phyloP scores from a whole-genome alignment of 2,113 vertebrate species.

The Crotalus horridus region DNA sequence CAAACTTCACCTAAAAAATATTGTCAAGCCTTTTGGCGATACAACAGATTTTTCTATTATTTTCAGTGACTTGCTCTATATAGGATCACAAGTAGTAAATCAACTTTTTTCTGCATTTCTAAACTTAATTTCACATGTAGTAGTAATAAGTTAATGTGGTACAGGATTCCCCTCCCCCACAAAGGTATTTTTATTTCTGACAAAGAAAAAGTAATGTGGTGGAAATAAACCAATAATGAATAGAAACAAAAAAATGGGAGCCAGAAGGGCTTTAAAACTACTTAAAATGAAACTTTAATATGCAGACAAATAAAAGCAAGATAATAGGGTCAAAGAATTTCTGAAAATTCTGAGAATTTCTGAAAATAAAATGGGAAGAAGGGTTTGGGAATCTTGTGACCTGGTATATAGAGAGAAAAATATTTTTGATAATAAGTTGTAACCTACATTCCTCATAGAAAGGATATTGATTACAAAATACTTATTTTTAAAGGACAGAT shows the following conservation, averaged over 20 bases:
- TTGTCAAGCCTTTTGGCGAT: neutral
- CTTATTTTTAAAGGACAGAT: neutral
- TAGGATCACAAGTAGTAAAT: neutral
- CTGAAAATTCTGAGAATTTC: neutral
- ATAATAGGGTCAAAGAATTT: neutral
- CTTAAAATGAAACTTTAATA: neutral
- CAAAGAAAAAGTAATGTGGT: neutral
- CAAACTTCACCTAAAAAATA: neutral
- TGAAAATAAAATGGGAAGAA: neutral
- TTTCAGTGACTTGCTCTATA: neutral
- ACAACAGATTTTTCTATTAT: neutral
- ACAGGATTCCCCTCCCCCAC: neutral
- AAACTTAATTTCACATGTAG: too few relatives aligned
- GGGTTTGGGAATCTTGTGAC: neutral
- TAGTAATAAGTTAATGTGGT: neutral
- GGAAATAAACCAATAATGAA: neutral
- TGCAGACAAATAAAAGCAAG: neutral
- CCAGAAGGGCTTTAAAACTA: neutral
- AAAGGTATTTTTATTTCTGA: neutral
- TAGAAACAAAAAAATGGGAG: neutral
- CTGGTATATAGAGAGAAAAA: neutral
- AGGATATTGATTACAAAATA: neutral
- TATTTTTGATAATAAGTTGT: neutral
- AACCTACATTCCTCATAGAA: neutral
- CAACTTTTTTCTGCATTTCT: neutral